These are phyloP conservation scores for Drosophila virilis DNA, from an alignment of 1,140 invertebrate genomes.

Conservation along the genomic window DNA sequence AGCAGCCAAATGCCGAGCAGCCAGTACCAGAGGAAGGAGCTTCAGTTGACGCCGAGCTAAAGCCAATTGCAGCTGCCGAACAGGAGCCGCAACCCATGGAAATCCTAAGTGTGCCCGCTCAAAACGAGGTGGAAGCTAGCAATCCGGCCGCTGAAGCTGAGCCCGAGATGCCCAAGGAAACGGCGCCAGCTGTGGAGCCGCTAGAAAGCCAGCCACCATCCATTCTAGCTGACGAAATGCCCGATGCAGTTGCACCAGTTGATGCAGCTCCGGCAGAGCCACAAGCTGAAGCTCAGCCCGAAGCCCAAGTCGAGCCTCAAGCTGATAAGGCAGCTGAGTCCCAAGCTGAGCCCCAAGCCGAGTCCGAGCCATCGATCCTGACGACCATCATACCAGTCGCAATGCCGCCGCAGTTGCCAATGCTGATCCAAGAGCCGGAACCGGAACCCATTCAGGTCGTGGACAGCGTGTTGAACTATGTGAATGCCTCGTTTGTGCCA, in stretches of 20 bases:
- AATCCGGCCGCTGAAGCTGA: neutral
- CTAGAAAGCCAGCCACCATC: neutral
- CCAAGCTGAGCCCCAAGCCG: conserved; percentile 6
- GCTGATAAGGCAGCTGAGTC: neutral
- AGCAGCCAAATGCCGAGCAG: conserved; percentile 1
- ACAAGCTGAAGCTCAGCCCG: neutral
- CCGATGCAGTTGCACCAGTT: neutral
- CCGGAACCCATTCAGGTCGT: conserved; percentile 45
- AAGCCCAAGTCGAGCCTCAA: neutral
- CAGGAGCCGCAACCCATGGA: conserved; percentile 26
- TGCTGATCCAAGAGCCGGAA: conserved; percentile 1
- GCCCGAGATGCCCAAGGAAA: neutral
- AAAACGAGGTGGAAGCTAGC: neutral
- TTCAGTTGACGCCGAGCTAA: conserved; percentile 5
- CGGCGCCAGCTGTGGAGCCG: neutral
- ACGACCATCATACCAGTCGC: conserved; percentile 72
- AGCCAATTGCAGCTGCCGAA: conserved; percentile 7
- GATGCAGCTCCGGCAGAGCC: neutral
- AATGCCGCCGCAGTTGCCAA: conserved; percentile 24
- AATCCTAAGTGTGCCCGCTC: neutral
- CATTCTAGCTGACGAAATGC: conserved; percentile 10
- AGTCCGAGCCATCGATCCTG: conserved; percentile 48
- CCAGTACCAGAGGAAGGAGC: neutral
- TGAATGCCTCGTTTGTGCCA: conserved; percentile 76
- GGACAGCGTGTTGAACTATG: conserved; percentile 80